Evolutionary conservation across 2,113 vertebrate genomes (phyloP).

Genomic region (Aegotheles bennettii): DNA sequence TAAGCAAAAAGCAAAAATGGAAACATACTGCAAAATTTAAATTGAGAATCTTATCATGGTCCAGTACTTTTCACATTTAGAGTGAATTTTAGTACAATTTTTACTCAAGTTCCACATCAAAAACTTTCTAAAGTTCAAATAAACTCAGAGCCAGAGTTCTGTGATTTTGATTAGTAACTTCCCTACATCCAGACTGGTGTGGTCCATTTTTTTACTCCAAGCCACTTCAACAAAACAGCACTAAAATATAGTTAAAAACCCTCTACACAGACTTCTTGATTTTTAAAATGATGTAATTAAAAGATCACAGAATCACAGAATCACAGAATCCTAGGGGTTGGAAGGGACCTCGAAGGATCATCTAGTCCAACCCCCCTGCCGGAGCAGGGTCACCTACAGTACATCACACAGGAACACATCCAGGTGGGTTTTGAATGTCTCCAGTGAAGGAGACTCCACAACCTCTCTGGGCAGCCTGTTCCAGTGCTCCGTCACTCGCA

Average conservation of each 20-base stretch:
- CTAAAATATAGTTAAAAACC: background rate
- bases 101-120: background rate
- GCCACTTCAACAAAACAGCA: background rate
- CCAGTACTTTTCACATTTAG: background rate
- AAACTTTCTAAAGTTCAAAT: background rate
- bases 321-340: too few species aligned
- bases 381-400: too few species aligned
- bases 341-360: too few species aligned
- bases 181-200: background rate
- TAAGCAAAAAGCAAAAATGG: background rate
- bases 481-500: too few species aligned
- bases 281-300: background rate
- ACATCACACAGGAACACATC: too few species aligned
- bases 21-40: background rate
- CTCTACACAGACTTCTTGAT: fast-evolving
- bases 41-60: background rate
- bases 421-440: too few species aligned
- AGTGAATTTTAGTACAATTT: background rate
- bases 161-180: background rate
- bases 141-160: background rate
- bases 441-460: too few species aligned
- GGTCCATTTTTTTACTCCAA: background rate
- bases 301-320: too few species aligned
- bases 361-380: too few species aligned
- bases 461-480: too few species aligned